phyloP scores from a whole-genome alignment of 35 echinoderm and acorn worm species.

The Amphiura filiformis region DNA sequence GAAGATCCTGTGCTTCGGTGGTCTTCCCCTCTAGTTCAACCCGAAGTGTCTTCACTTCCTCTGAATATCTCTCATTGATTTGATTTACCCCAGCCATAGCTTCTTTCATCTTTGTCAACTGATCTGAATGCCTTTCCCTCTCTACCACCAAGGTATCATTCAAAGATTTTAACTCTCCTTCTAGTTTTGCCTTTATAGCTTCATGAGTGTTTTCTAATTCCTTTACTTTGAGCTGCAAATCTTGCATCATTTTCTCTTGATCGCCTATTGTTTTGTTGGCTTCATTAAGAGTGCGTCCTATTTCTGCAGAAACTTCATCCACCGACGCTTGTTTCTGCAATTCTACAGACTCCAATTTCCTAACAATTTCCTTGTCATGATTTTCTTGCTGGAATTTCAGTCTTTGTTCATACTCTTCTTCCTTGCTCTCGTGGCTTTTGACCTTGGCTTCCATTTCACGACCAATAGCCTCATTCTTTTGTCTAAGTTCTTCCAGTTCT shows the following conservation, averaged over 20 bases:
- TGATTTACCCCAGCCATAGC: constrained; percentile 32
- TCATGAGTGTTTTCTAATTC: constrained; percentile 77
- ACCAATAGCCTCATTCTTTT: constrained; percentile 28
- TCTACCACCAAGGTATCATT: constrained; percentile 64
- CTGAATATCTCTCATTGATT: constrained; percentile 45
- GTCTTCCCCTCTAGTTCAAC: constrained; percentile 31
- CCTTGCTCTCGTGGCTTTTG: constrained; percentile 66
- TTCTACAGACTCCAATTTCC: constrained; percentile 78
- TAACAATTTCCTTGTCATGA: constrained; percentile 69
- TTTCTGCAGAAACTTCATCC: constrained; percentile 70
- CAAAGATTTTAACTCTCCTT: constrained; percentile 68
- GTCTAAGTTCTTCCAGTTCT: constrained; percentile 53
- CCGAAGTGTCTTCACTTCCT: constrained; percentile 53
- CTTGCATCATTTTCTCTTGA: constrained; percentile 81
- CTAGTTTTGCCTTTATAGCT: constrained; percentile 69
- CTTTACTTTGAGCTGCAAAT: constrained; percentile 60
- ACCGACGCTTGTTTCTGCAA: constrained; percentile 90
- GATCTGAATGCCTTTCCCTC: constrained; percentile 57
- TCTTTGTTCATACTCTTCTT: constrained; percentile 75
- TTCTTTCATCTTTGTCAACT: constrained; percentile 42
- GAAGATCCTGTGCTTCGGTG: constrained; percentile 14
- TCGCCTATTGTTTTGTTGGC: constrained; percentile 58
- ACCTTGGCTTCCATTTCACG: constrained; percentile 58
- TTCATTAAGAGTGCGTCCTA: constrained; percentile 68
- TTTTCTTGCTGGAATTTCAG: constrained; percentile 88